A percentile compares a stretch with the other conserved stretches of the same genome.
Conservation (phyloP, 2,113 vertebrate species). For the Caranx ignobilis region DNA sequence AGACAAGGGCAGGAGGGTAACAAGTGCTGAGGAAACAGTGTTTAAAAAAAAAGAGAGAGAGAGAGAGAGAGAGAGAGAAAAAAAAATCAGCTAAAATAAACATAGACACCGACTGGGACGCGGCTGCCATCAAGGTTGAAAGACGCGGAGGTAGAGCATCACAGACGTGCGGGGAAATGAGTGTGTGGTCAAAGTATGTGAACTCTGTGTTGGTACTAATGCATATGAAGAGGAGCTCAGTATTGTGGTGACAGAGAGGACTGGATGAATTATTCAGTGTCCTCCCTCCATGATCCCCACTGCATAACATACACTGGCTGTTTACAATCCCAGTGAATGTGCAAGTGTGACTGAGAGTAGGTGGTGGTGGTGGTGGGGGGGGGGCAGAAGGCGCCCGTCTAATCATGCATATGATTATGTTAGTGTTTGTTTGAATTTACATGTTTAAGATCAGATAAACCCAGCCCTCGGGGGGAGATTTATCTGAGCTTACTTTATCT, state of each 20-base stretch:
- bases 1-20: constrained; percentile 46
- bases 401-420: constrained; percentile 30
- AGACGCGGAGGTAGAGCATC: constrained; percentile 16
- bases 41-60: too few relatives aligned
- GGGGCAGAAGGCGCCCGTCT: not conserved
- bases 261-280: constrained; percentile 72
- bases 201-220: constrained; percentile 58
- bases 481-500: constrained; percentile 10
- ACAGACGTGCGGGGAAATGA: constrained; percentile 1
- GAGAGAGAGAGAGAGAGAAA: not conserved
- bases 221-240: constrained; percentile 47
- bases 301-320: constrained; percentile 32
- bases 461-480: not conserved
- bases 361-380: not conserved
- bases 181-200: constrained; percentile 47
- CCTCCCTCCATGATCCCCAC: constrained; percentile 58
- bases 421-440: constrained; percentile 38
- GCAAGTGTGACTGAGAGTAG: constrained; percentile 8
- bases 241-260: constrained; percentile 49
- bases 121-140: constrained; percentile 20
- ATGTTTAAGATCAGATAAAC: constrained; percentile 46
- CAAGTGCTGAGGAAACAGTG: constrained; percentile 4
- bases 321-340: constrained; percentile 22
- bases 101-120: not conserved
- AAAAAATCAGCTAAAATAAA: constrained; percentile 29